Percentiles rank a stretch among this genome's conserved stretches.
These are phyloP conservation scores for Achroia grisella DNA, from an alignment of 1,140 invertebrate species.

Conservation along the genomic window DNA sequence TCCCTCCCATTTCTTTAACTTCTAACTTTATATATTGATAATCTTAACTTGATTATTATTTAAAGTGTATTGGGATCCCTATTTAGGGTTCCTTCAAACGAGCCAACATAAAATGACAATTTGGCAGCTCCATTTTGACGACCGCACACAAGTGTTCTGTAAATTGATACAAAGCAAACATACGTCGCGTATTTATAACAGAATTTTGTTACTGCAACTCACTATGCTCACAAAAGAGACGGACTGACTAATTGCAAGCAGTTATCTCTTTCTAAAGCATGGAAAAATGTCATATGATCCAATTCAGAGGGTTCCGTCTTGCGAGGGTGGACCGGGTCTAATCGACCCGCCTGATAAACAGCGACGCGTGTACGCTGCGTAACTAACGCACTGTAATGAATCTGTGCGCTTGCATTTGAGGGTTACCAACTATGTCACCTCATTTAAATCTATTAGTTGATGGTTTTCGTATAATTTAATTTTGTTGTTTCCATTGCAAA, in stretches of 20 bases:
- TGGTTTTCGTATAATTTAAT: conserved; percentile 30
- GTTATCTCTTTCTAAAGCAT: conserved; percentile 10
- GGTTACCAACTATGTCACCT: conserved; percentile 31
- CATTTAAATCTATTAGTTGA: conserved; percentile 43
- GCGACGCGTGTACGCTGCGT: conserved; percentile 47
- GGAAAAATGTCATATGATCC: conserved; percentile 11
- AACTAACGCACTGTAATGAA: conserved; percentile 57
- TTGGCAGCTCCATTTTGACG: conserved; percentile 25
- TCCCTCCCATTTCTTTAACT: not conserved
- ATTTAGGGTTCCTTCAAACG: conserved; percentile 5
- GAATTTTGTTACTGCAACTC: conserved; percentile 16
- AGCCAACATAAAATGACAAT: conserved; percentile 17
- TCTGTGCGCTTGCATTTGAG: conserved; percentile 45
- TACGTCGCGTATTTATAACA: conserved; percentile 22
- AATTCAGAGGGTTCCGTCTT: conserved; percentile 16
- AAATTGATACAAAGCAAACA: conserved; percentile 46
- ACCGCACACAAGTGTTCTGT: conserved; percentile 36
- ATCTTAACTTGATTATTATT: too few species aligned
- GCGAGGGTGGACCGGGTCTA: conserved; percentile 36
- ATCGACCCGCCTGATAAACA: conserved; percentile 48
- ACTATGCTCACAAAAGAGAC: conserved; percentile 6
- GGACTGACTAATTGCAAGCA: conserved; percentile 5
- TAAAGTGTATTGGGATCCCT: not conserved
- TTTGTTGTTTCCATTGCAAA: not conserved
- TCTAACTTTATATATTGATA: not conserved